Evolutionary conservation across 2,113 vertebrate species (phyloP).

Genomic region (Edolisoma coerulescens): DNA sequence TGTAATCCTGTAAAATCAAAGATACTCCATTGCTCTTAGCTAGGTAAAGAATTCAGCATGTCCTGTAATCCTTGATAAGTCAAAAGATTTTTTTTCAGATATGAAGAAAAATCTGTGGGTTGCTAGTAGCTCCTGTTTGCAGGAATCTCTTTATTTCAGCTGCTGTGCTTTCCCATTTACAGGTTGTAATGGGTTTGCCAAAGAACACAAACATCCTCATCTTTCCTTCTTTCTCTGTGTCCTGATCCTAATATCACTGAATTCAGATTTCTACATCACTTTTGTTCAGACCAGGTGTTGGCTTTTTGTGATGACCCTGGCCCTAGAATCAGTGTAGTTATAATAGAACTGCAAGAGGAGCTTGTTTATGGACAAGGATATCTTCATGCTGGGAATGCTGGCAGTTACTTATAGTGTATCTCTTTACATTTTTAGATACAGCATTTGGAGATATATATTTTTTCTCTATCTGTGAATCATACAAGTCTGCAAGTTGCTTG

Average conservation of each 20-base stretch:
- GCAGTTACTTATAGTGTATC: not conserved
- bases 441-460: not conserved
- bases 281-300: not conserved
- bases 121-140: not conserved
- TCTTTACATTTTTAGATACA: not conserved
- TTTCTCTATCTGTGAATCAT: not conserved
- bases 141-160: not conserved
- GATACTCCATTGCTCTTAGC: not conserved
- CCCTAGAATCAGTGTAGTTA: accelerated
- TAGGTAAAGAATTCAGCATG: not conserved
- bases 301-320: not conserved
- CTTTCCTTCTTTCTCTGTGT: not conserved
- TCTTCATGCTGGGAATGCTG: not conserved
- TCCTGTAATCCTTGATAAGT: not conserved
- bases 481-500: not conserved
- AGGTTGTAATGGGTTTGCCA: not conserved
- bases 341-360: not conserved
- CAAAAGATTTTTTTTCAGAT: not conserved
- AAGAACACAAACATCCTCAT: not conserved
- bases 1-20: not conserved
- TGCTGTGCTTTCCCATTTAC: not conserved
- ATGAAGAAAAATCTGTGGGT: not conserved
- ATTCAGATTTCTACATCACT: not conserved
- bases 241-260: not conserved
- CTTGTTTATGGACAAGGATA: not conserved